Conservation (phyloP, 2,888 invertebrate species). For the Cosmorhoe ocellata region DNA sequence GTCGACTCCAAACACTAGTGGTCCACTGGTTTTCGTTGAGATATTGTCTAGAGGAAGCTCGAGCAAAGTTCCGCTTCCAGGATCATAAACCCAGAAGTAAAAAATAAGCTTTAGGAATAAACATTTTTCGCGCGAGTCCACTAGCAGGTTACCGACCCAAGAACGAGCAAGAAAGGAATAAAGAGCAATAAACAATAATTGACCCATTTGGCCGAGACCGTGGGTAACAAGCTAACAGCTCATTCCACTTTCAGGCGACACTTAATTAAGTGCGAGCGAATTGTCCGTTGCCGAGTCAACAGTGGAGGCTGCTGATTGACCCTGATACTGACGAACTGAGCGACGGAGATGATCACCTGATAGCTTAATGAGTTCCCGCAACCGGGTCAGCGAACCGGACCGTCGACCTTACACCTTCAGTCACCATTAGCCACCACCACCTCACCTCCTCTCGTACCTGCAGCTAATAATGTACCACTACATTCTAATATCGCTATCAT, state of each 20-base stretch:
- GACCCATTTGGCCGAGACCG: slow-evolving; percentile 25
- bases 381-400: slow-evolving; percentile 1
- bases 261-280: slow-evolving; percentile 37
- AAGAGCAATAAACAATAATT: slow-evolving; percentile 25
- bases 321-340: slow-evolving; percentile 38
- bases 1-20: slow-evolving; percentile 5
- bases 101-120: too few relatives aligned
- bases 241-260: slow-evolving; percentile 29
- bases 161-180: slow-evolving; percentile 12
- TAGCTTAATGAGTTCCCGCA: slow-evolving; percentile 3
- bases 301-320: slow-evolving; percentile 34
- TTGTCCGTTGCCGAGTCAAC: slow-evolving; percentile 30
- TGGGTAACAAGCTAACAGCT: slow-evolving; percentile 26
- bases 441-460: too few relatives aligned
- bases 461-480: too few relatives aligned
- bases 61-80: background rate
- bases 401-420: slow-evolving; percentile 1
- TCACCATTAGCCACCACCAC: too few relatives aligned
- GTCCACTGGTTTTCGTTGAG: background rate
- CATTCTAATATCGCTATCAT: too few relatives aligned
- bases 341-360: slow-evolving; percentile 3
- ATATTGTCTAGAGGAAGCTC: background rate
- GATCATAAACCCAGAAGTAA: too few relatives aligned
- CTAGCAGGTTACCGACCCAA: slow-evolving; percentile 1
- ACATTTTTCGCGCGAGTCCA: too few relatives aligned